These are phyloP conservation scores for Drosophila simulans DNA, from an alignment of 1,140 invertebrate species.

Conservation along the genomic window DNA sequence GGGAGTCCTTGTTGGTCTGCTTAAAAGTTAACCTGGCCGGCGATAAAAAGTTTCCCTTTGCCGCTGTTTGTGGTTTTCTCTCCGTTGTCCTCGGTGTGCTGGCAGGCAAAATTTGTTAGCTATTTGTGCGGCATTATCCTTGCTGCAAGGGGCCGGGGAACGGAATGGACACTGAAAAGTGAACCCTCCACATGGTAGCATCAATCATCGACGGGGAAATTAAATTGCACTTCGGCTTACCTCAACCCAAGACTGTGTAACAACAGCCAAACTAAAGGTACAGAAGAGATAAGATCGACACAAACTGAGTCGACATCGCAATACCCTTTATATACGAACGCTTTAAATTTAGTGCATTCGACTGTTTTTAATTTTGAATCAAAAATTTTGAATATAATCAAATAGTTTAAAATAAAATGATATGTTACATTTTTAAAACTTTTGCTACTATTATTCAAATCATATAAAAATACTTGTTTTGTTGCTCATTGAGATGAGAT, in stretches of 20 bases:
- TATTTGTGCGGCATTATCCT: conserved; percentile 61
- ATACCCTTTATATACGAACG: not conserved
- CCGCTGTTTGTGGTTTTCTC: conserved; percentile 14
- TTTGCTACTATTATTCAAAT: too few species aligned
- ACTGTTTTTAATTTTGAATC: too few species aligned
- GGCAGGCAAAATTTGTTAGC: conserved; percentile 62
- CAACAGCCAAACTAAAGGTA: conserved; percentile 8
- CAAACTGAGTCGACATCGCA: not conserved
- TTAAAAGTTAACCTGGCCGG: conserved; percentile 55
- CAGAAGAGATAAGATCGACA: not conserved
- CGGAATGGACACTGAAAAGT: conserved; percentile 13
- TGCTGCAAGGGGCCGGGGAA: conserved; percentile 1
- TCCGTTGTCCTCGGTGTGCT: conserved; percentile 19
- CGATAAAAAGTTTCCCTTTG: conserved; percentile 36
- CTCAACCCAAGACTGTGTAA: conserved; percentile 13
- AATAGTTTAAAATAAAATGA: too few species aligned
- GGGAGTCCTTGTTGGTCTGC: conserved; percentile 44
- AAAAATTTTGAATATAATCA: too few species aligned
- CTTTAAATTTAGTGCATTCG: too few species aligned
- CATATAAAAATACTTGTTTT: too few species aligned
- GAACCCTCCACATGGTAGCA: conserved; percentile 42
- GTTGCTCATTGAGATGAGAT: too few species aligned
- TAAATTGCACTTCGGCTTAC: conserved; percentile 50
- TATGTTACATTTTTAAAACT: too few species aligned
- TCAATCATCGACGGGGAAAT: conserved; percentile 45